Evolutionary conservation across 2,888 invertebrate genomes (phyloP), one percentile per base, ranked within the genome.

Genomic region (Cosmia trapezina): DNA sequence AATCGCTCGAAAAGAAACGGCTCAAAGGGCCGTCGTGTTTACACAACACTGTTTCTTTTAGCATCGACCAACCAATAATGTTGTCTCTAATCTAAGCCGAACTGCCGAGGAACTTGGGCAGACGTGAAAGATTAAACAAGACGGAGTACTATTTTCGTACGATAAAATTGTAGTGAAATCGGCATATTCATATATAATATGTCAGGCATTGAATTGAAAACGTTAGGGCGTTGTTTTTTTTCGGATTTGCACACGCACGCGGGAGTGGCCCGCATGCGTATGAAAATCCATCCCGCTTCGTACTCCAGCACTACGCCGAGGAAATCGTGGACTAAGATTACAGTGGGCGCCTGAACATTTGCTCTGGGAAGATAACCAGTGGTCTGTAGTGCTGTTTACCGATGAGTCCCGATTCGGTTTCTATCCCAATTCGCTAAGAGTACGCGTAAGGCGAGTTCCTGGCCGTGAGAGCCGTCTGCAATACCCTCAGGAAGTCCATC

Each of bases 1-100:
- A 89, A 92, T 89, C 89, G 89, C 85, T 87, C 78, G 85, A 89
- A 89, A 92, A 90, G 88, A 90, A 91, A 90, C 84, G 78, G 82
- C 83, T 89, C 89, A 89, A 90, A 90, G 90, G 87, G 88, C 83
- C 76, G 85, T 86, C 71, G 75, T 89, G 89, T 90, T 89, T 90
- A 89, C 87, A 86, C 85, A 84, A 86, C 77, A 74, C 79, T 70
- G 76, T 83, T 84, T 80, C 78, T 84, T 85, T 82, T 72, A 76
- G 80, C 75, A 72, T 74, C 73, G 73, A 78, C 70, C 73, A 51
- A 70, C 78, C 78, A 74, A 78, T 84, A 73, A 84, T 64, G 73
- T 72, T 77, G 67, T 68, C 66, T 81, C 76, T 79, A 80, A 77
- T 77, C 76, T 77, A 81, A 83, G 76, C 80, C 68, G 70, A 80